Conservation (phyloP, 2,113 vertebrate genomes). For the Coryphaenoides rupestris region DNA sequence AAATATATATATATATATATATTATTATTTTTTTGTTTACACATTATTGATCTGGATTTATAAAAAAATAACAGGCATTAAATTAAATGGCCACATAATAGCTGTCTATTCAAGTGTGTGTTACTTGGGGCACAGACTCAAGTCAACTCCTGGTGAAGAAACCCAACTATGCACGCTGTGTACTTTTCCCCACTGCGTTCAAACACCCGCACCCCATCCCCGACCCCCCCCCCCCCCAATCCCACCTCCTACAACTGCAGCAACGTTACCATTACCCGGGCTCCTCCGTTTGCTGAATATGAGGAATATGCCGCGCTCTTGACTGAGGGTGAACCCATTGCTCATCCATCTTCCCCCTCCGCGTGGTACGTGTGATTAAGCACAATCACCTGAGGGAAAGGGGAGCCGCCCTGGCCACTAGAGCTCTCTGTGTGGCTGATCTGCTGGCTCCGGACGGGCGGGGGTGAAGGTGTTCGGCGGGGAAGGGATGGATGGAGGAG, state of each 20-base stretch:
- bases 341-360: conserved; percentile 22
- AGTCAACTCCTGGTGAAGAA: too few species aligned
- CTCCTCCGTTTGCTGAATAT: conserved; percentile 35
- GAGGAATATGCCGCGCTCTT: conserved; percentile 27
- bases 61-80: too few species aligned
- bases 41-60: too few species aligned
- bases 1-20: too few species aligned
- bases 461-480: conserved; percentile 34
- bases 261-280: not conserved
- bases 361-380: conserved; percentile 28
- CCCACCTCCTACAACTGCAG: not conserved
- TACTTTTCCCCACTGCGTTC: too few species aligned
- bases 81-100: too few species aligned
- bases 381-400: conserved; percentile 52
- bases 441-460: conserved; percentile 8
- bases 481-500: not conserved
- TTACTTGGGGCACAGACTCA: too few species aligned
- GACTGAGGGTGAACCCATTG: conserved; percentile 32
- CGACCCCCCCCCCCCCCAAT: too few species aligned
- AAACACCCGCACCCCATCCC: too few species aligned
- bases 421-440: conserved; percentile 22
- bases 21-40: not conserved
- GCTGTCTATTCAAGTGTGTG: too few species aligned
- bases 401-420: conserved; percentile 4
- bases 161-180: too few species aligned